phyloP scores from a whole-genome alignment of 2,888 invertebrate species.

The Himalopsyche kuldschensis region DNA sequence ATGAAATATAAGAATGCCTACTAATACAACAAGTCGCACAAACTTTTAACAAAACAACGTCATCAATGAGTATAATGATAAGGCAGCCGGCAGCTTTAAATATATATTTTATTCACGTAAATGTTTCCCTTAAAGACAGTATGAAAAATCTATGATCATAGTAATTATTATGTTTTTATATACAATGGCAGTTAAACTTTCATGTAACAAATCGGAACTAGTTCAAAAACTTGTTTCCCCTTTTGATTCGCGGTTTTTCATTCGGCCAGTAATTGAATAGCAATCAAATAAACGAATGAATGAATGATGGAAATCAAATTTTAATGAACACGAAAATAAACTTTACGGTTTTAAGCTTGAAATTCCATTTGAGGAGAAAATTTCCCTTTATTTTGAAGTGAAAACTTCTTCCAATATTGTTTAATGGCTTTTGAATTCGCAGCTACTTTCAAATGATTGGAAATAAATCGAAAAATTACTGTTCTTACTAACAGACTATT shows the following conservation, averaged over 20 bases:
- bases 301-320: neutral
- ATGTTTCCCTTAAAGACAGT: too few relatives aligned
- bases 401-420: neutral
- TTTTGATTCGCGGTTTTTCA: neutral
- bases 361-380: neutral
- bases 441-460: neutral
- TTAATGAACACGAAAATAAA: neutral
- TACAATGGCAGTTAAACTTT: neutral
- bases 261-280: neutral
- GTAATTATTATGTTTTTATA: too few relatives aligned
- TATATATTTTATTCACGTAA: too few relatives aligned
- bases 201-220: neutral
- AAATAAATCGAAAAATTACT: too few relatives aligned
- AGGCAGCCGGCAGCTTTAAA: too few relatives aligned
- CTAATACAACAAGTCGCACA: too few relatives aligned
- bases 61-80: too few relatives aligned
- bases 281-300: neutral
- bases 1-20: too few relatives aligned
- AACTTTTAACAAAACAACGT: too few relatives aligned
- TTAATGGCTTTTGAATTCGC: neutral
- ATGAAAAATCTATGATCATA: too few relatives aligned
- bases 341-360: neutral
- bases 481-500: too few relatives aligned
- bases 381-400: neutral
- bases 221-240: neutral